Percentiles rank a stretch among this genome's conserved stretches.
phyloP scores from a whole-genome alignment of 2,113 vertebrate genomes.

The Microtus ochrogaster region DNA sequence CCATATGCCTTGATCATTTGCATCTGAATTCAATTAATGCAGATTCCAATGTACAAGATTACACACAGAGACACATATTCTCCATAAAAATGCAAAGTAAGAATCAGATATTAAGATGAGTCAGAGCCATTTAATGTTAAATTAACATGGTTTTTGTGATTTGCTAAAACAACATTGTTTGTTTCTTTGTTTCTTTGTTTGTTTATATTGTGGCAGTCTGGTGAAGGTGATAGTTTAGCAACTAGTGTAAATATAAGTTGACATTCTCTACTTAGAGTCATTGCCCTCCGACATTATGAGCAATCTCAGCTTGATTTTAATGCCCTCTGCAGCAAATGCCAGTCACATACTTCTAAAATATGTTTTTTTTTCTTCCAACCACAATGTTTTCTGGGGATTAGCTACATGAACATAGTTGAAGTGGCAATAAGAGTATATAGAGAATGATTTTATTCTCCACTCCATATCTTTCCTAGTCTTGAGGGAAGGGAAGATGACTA shows the following conservation, averaged over 20 bases:
- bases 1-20: not conserved
- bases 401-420: not conserved
- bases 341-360: not conserved
- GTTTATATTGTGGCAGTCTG: not conserved
- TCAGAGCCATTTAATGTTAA: not conserved
- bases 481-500: not conserved
- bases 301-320: conserved; percentile 1
- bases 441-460: not conserved
- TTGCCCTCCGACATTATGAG: not conserved
- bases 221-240: not conserved
- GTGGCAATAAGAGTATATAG: not conserved
- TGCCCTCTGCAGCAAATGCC: not conserved
- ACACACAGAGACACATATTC: not conserved
- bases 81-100: conserved; percentile 25
- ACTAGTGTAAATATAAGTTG: not conserved
- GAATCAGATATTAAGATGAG: not conserved
- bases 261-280: not conserved
- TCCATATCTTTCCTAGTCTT: not conserved
- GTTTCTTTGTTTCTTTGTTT: not conserved
- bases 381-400: not conserved
- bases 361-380: not conserved
- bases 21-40: not conserved
- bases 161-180: conserved; percentile 43
- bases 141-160: conserved; percentile 26
- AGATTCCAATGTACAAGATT: not conserved